Evolutionary conservation across 2,888 invertebrate genomes (phyloP).

Genomic region (Cheilosia urbana): DNA sequence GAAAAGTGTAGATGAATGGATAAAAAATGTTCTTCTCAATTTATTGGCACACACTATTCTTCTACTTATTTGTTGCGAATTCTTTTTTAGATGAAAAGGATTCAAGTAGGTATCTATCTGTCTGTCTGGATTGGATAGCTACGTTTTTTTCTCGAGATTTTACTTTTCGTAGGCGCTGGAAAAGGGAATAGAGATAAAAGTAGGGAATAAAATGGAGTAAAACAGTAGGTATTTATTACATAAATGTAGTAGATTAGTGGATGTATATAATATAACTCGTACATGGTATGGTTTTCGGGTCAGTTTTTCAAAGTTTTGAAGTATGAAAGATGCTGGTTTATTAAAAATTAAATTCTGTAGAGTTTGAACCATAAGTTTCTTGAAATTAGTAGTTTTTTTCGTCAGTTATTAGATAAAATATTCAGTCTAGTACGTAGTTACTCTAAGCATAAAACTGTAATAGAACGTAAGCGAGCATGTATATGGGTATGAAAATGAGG

Average conservation of each 20-base stretch:
- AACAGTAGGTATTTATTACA: conserved; percentile 26
- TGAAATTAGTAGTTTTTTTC: no score
- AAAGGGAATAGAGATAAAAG: conserved; percentile 60
- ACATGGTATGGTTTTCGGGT: not conserved
- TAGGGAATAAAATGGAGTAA: conserved; percentile 54
- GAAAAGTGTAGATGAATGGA: conserved; percentile 38
- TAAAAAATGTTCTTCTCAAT: conserved; percentile 15
- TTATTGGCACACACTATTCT: conserved; percentile 38
- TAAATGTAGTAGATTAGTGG: conserved; percentile 61
- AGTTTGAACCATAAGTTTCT: not conserved
- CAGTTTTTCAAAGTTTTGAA: not conserved
- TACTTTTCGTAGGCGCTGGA: conserved; percentile 27
- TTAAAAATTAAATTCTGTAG: not conserved
- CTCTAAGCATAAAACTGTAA: not conserved
- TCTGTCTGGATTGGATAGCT: conserved; percentile 55
- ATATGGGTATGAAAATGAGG: not conserved
- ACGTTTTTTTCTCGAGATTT: conserved; percentile 41
- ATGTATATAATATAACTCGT: conserved; percentile 8
- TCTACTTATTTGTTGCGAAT: conserved; percentile 8
- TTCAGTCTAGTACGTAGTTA: not conserved
- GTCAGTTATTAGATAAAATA: not conserved
- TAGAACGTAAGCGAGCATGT: conserved; percentile 11
- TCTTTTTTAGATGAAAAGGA: conserved; percentile 16
- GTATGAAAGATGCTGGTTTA: no score
- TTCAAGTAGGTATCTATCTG: conserved; percentile 65